Conservation (phyloP, 2,113 vertebrate species). For the Globicephala melas region DNA sequence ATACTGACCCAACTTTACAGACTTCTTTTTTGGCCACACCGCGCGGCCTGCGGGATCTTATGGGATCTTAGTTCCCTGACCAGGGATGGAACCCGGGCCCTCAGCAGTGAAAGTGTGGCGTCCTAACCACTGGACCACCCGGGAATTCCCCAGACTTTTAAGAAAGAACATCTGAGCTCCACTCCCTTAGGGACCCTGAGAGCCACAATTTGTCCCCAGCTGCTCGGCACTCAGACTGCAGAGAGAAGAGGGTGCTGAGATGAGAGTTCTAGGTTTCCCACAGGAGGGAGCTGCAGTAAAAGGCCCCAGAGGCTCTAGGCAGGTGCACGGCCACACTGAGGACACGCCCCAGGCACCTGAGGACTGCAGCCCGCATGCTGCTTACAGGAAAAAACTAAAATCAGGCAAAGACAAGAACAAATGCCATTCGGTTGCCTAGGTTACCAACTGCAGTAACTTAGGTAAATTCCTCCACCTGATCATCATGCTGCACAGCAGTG, state of each 20-base stretch:
- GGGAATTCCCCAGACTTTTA: background rate
- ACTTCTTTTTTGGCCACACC: background rate
- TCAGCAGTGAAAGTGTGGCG: background rate
- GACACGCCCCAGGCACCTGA: background rate
- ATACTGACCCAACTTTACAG: background rate
- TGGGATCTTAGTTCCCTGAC: background rate
- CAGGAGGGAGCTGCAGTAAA: background rate
- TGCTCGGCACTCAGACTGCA: background rate
- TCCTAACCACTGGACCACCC: background rate
- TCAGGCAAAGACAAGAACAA: background rate
- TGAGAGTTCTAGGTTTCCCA: background rate
- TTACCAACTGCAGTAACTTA: background rate
- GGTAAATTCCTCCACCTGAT: background rate
- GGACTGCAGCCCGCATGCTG: background rate
- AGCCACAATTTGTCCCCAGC: background rate
- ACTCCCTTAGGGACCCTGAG: background rate
- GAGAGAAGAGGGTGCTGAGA: background rate
- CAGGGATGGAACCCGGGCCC: background rate
- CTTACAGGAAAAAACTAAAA: background rate
- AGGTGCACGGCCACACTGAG: background rate
- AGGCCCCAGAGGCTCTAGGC: background rate
- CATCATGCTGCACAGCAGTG: background rate
- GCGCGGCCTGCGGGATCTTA: background rate
- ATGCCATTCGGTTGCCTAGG: background rate
- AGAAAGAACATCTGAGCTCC: background rate